These are phyloP conservation scores for Pantelozetes paolii DNA, from an alignment of 2,888 invertebrate genomes.

Conservation along the genomic window DNA sequence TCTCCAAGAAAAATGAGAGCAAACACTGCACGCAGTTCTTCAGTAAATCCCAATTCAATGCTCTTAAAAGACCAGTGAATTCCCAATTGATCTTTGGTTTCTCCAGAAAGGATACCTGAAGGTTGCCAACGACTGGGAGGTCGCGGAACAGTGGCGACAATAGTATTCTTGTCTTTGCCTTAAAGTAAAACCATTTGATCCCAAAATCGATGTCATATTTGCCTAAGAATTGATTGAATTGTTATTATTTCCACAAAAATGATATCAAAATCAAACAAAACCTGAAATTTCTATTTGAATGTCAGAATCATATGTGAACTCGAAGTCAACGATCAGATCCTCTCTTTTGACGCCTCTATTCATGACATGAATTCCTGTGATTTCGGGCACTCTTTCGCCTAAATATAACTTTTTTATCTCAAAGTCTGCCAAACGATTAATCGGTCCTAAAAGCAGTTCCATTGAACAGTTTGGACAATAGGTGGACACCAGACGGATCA, in stretches of 20 bases:
- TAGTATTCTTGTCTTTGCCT: constrained; percentile 3
- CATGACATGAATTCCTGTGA: constrained; percentile 34
- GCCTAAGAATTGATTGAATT: background rate
- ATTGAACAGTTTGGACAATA: constrained; percentile 8
- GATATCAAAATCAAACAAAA: background rate
- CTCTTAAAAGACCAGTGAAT: constrained; percentile 14
- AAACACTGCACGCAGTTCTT: background rate
- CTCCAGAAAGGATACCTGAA: constrained; percentile 8
- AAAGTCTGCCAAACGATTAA: background rate
- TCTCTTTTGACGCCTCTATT: constrained; percentile 25
- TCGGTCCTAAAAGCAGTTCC: background rate
- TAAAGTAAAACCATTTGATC: constrained; percentile 25
- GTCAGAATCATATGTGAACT: constrained; percentile 23
- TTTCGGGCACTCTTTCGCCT: background rate
- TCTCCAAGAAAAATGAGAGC: constrained; percentile 1
- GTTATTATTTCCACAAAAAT: background rate
- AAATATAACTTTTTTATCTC: constrained; percentile 2
- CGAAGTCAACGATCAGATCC: constrained; percentile 19
- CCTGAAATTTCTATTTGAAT: background rate
- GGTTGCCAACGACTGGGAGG: background rate
- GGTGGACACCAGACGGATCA: background rate
- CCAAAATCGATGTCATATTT: constrained; percentile 6
- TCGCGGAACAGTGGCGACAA: constrained; percentile 13
- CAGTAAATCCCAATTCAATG: constrained; percentile 7
- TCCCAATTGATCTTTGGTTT: constrained; percentile 35